Base-by-base conservation (phyloP, 2,113 vertebrate genomes). In the Pongo abelii region DNA sequence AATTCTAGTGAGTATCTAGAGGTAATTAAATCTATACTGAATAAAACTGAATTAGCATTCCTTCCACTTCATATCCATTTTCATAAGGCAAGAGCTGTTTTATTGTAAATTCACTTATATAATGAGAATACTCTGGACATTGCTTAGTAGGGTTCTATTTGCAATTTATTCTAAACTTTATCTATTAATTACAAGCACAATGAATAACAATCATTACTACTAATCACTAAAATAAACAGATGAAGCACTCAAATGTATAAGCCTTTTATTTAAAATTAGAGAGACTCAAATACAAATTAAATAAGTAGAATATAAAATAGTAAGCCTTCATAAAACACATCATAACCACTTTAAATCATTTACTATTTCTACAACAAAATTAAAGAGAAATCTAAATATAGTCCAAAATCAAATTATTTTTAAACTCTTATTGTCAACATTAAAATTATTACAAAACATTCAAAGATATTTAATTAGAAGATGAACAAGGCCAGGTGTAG, bases 201-300 rank as follows among this genome's bases (percentile, higher is more conserved):
- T 20, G 5, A 93, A 32, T 94, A 77, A 79, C 2, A 97, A 88
- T 10, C 40, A 70, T 84, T 69, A 86, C 32, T 93, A 90, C 25
- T 84, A 67, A 52, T 84, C 43, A 92, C n/a, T 70, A 0, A n/a
- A 95, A 88, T 20, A 98, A 86, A 89, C 77, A 97, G 80, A 96
- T 32, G 74, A 95, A 92, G 35, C 18, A 93, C 92, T 89, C 88
- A 89, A 98, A 96, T 1, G 14, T 98, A 98, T 93, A 98, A 98
- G 98, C 81, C 3, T 98, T 99, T 99, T 98, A 99, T 99, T 99
- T 98, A 95, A 98, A 98, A 96, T 98, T 98, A 97, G 93, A 98
- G 97, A 98, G 97, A 98, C 93, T 98, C 72, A 98, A 97, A 97
- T 98, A 98, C 97, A 98, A 98, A 98, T 95, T 93, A 98, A 98